Evolutionary conservation across 1,140 invertebrate genomes (phyloP), one percentile per base, ranked within the genome.

Genomic region (Campodea augens): DNA sequence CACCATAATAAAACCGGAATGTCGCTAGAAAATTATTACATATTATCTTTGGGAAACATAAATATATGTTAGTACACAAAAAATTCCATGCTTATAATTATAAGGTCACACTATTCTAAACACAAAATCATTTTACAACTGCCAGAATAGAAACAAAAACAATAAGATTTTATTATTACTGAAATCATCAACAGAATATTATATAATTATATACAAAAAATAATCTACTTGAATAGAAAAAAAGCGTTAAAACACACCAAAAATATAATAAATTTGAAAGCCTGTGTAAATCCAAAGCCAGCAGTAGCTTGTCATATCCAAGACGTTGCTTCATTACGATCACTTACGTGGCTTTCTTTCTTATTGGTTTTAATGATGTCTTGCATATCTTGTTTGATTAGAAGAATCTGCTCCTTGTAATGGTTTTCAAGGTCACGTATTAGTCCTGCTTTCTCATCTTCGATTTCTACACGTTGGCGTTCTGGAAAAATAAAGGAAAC

Each of bases 371-470:
- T 53, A 41, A 41, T 46, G 7, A 49, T 47, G 20, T 19, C 38
- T 15, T 55, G 50, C 15, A 52, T 45, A 19, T 57, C 49, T 13
- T 50, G 44, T 23, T 50, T 47, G 42, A 69, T 54, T 41, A 60
- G 61, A 43, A 64, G 60, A 41, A 67, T 58, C 58, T 67, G 69
- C 20, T 56, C 52, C 42, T 64, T 56, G 55, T 71, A 68, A 54
- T 65, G 62, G 25, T 69, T 60, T 58, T 68, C 62, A 19, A 70
- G 51, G 38, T 60, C 52, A 51, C 65, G 59, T 29, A 71, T 49
- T 1, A 68, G 66, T 53, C 69, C 63, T 39, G 65, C 65, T 54
- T 66, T 68, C 49, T 72, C 70, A 45, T 64, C 57, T 41, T 62
- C 60, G 43, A 72, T 52, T 50, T 67, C 66, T 32, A 66, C 62